phyloP scores from a whole-genome alignment of 2,113 vertebrate species.

The Reinhardtius hippoglossoides region DNA sequence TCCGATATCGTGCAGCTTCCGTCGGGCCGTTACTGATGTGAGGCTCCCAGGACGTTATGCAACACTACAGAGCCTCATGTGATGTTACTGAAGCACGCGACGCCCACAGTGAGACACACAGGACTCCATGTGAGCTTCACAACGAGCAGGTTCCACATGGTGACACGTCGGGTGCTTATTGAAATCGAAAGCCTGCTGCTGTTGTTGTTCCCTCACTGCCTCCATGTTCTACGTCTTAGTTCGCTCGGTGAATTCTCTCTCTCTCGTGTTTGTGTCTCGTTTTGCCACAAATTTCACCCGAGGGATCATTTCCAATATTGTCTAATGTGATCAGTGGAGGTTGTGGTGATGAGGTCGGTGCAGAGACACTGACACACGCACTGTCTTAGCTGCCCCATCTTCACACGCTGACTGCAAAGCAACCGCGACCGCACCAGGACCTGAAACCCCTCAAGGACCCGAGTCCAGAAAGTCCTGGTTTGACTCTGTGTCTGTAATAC shows the following conservation, averaged over 20 bases:
- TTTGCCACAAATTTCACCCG: slow-evolving; percentile 1
- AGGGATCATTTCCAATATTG: slow-evolving; percentile 29
- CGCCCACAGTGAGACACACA: not conserved
- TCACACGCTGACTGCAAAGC: too few relatives aligned
- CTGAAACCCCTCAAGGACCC: too few relatives aligned
- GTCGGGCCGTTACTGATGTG: not conserved
- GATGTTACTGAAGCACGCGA: too few relatives aligned
- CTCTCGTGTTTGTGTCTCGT: not conserved
- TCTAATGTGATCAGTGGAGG: slow-evolving; percentile 33
- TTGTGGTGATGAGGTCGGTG: slow-evolving; percentile 27
- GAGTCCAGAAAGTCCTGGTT: too few relatives aligned
- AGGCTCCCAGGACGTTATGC: not conserved
- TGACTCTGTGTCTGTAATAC: too few relatives aligned
- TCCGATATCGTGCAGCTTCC: slow-evolving; percentile 8
- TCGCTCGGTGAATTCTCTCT: not conserved
- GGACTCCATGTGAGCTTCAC: not conserved
- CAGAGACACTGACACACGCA: slow-evolving; percentile 4
- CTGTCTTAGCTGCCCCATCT: too few relatives aligned
- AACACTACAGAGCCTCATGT: too few relatives aligned
- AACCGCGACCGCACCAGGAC: too few relatives aligned
- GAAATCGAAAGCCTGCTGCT: too few relatives aligned
- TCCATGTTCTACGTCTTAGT: not conserved
- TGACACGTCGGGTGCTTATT: too few relatives aligned
- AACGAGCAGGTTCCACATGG: too few relatives aligned
- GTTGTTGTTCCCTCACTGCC: too few relatives aligned